phyloP scores from a whole-genome alignment of 1,140 invertebrate species.

The Danaus plexippus region DNA sequence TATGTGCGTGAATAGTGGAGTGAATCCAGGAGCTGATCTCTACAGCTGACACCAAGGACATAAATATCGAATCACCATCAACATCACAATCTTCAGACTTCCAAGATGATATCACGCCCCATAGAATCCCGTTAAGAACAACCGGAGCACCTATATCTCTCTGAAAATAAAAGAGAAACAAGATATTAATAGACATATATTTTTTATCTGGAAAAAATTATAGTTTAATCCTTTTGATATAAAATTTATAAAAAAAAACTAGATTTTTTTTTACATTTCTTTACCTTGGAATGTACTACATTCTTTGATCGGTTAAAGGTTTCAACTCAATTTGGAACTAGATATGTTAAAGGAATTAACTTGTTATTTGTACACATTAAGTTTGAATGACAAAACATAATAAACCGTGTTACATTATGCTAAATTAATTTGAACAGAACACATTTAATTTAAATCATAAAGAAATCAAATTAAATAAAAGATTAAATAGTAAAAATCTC shows the following conservation, averaged over 20 bases:
- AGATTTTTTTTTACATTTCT: too few species aligned
- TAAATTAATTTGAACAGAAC: background rate
- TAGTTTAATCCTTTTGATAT: background rate
- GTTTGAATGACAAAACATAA: background rate
- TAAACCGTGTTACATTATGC: background rate
- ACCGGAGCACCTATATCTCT: slow-evolving; percentile 48
- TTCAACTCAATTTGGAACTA: too few species aligned
- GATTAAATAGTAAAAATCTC: too few species aligned
- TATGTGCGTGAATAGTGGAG: slow-evolving; percentile 28
- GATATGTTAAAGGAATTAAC: too few species aligned
- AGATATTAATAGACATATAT: background rate
- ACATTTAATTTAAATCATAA: background rate
- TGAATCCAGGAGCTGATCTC: slow-evolving; percentile 46
- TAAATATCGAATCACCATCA: slow-evolving; percentile 29
- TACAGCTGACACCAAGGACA: slow-evolving; percentile 30
- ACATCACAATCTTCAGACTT: slow-evolving; percentile 33
- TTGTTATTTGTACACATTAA: too few species aligned
- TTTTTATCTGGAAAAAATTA: background rate
- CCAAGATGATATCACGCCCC: slow-evolving; percentile 49
- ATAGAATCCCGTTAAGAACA: slow-evolving; percentile 41
- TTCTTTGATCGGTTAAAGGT: too few species aligned
- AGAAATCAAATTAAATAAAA: background rate
- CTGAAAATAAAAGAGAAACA: slow-evolving; percentile 27
- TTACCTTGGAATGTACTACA: too few species aligned
- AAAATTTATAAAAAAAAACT: too few species aligned